Evolutionary conservation across 2,888 invertebrate genomes (phyloP).

Genomic region (Phytoseiulus persimilis): DNA sequence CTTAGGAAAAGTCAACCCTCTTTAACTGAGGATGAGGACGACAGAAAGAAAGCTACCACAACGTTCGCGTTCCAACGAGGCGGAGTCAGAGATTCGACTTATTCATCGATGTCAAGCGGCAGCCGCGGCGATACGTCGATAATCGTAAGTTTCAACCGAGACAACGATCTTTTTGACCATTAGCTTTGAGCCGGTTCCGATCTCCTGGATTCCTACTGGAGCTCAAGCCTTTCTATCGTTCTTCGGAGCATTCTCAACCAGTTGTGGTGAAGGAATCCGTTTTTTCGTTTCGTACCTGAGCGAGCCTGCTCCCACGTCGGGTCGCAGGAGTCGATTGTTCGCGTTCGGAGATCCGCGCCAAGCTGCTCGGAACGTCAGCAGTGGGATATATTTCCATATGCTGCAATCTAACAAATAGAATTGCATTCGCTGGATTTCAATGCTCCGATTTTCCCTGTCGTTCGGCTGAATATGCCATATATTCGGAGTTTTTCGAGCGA

Average conservation of each 20-base stretch:
- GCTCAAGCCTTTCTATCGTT: too few species aligned
- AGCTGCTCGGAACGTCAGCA: not conserved
- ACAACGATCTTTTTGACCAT: too few species aligned
- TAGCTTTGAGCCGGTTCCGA: too few species aligned
- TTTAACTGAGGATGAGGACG: conserved; percentile 20
- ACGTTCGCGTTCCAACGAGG: conserved; percentile 39
- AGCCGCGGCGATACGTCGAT: conserved; percentile 43
- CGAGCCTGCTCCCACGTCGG: not conserved
- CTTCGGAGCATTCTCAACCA: too few species aligned
- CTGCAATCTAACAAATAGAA: not conserved
- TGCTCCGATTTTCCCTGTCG: not conserved
- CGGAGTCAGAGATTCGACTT: conserved; percentile 44
- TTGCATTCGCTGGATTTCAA: not conserved
- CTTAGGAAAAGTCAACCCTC: conserved; percentile 16
- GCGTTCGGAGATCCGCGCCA: not conserved
- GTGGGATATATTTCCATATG: not conserved
- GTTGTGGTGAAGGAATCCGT: not conserved
- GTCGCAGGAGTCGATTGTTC: not conserved
- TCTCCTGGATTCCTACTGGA: too few species aligned
- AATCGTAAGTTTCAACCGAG: not conserved
- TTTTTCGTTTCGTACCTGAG: not conserved
- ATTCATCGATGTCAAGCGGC: conserved; percentile 44
- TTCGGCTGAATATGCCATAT: not conserved
- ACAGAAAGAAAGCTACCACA: conserved; percentile 42
- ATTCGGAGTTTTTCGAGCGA: not conserved